Evolutionary conservation across 2,888 invertebrate species (phyloP), one percentile per base, ranked within the genome.

Genomic region (Plemyria rubiginata): DNA sequence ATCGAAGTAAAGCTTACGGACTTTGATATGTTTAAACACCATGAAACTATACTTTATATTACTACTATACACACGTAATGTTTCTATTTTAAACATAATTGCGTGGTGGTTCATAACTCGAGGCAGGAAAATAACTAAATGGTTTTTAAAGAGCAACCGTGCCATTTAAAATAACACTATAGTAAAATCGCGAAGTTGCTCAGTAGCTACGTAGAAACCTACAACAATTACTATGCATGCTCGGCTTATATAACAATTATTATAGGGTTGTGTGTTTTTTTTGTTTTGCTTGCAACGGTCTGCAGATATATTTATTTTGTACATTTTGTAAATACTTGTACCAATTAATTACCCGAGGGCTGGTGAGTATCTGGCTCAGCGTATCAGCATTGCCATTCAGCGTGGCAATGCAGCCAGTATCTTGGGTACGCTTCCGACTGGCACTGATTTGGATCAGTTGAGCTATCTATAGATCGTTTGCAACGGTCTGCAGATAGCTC

Each of bases 191-290:
- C 72, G 74, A 76, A 72, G 72, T 78, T 76, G 79, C 80, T 85
- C 86, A 80, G 89, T 88, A 88, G 88, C 86, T 78, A 78, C 83
- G 83, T 83, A 86, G 77, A 87, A 87, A 85, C 79, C 84, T 86
- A 88, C 86, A 83, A 90, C 87, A 90, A 91, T 90, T 90, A 91
- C 90, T 90, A 91, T 77, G 76, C 74, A 91, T 77, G 76, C 74
- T 74, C 77, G 79, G 85, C 81, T 22, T 2, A 22, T 22, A 22
- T 22, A 22, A 22, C 22, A 22, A 22, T 22, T 22, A 22, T 22
- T 2, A 28, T 55, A 54, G 56, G 62, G 60, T 13, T 57, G 55
- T 22, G 22, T 43, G 29, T 29, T 9, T 0, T n/a, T n/a, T n/a
- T n/a, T n/a, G n/a, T n/a, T n/a, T n/a, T n/a, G n/a, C n/a, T n/a